phyloP scores from a whole-genome alignment of 2,797 vertebrate species.

The Protosalanx chinensis region DNA sequence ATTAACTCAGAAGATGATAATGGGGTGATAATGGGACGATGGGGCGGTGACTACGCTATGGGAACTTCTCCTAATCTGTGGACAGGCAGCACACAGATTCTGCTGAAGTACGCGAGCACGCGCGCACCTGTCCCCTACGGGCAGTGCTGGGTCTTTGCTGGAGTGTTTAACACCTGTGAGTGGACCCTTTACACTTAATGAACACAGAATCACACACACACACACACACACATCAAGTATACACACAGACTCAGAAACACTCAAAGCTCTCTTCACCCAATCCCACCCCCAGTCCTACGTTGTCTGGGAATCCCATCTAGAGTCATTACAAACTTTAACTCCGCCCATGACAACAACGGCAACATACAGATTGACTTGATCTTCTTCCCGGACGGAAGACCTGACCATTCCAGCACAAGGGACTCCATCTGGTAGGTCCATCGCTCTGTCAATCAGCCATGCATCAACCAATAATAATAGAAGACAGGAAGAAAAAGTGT shows the following conservation, averaged over 20 bases:
- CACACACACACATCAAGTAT: not conserved
- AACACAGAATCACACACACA: not conserved
- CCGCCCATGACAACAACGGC: slow-evolving; percentile 88
- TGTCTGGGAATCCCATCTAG: slow-evolving; percentile 85
- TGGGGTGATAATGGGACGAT: slow-evolving; percentile 85
- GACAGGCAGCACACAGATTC: slow-evolving; percentile 86
- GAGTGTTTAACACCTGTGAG: slow-evolving; percentile 91
- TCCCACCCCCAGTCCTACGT: slow-evolving; percentile 76
- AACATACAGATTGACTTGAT: slow-evolving; percentile 81
- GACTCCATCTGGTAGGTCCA: slow-evolving; percentile 87
- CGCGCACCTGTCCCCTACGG: slow-evolving; percentile 75
- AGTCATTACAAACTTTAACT: slow-evolving; percentile 83
- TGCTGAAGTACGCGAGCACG: slow-evolving; percentile 72
- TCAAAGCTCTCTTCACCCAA: not conserved
- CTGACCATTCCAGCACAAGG: slow-evolving; percentile 68
- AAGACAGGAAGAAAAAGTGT: too few species aligned
- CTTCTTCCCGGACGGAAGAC: slow-evolving; percentile 65
- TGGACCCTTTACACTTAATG: slow-evolving; percentile 4
- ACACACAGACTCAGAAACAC: not conserved
- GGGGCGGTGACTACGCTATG: slow-evolving; percentile 73
- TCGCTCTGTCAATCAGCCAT: slow-evolving; percentile 8
- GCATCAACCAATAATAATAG: too few species aligned
- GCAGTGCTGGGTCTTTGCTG: slow-evolving; percentile 95
- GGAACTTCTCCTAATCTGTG: slow-evolving; percentile 81
- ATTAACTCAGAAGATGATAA: slow-evolving; percentile 84